Conservation (phyloP, 2,888 invertebrate species). For the Tetramorium bicarinatum region DNA sequence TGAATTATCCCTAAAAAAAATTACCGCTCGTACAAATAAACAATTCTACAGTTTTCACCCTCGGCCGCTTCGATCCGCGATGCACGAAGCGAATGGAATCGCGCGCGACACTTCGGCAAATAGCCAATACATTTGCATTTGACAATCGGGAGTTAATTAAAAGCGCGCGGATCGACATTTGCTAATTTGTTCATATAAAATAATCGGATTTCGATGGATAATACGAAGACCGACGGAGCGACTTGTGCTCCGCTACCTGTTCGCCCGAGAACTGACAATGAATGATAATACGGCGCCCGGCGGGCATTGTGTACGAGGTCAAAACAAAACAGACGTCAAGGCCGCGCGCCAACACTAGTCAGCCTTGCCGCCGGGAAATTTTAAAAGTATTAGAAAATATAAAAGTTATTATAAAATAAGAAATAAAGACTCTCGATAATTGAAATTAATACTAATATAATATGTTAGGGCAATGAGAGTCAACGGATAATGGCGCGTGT, state of each 20-base stretch:
- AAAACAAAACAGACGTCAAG: neutral
- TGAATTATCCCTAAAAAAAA: neutral
- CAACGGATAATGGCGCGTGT: no score
- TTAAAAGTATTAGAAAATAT: neutral
- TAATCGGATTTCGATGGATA: neutral
- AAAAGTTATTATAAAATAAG: no score
- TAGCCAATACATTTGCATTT: neutral
- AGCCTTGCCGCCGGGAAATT: neutral
- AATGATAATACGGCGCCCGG: neutral
- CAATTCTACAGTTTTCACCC: neutral
- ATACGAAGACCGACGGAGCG: neutral
- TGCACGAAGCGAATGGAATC: neutral
- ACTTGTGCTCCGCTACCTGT: neutral
- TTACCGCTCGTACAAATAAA: neutral
- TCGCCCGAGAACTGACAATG: neutral
- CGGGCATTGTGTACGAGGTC: neutral
- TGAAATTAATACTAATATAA: no score
- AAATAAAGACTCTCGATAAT: no score
- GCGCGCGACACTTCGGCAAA: neutral
- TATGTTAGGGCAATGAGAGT: no score
- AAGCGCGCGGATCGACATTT: neutral
- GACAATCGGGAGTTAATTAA: slow-evolving; percentile 10
- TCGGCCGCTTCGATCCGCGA: no score
- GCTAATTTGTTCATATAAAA: neutral
- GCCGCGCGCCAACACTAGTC: neutral